phyloP scores from a whole-genome alignment of 2,888 invertebrate species.

The Tenthredo amoena region DNA sequence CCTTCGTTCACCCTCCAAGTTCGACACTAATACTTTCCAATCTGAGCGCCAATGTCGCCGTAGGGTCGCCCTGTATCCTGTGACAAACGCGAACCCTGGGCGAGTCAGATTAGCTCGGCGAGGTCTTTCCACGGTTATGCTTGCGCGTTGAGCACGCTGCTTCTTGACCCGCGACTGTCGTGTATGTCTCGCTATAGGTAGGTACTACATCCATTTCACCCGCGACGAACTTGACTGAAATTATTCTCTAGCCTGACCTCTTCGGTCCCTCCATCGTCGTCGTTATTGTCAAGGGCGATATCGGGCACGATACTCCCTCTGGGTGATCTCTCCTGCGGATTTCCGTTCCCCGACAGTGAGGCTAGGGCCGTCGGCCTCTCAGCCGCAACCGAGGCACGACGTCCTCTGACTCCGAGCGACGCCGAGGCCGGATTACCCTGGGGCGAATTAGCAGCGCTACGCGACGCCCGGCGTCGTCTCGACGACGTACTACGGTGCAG shows the following conservation, averaged over 20 bases:
- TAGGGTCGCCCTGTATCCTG: too few species aligned
- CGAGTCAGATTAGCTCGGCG: not conserved
- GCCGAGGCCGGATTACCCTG: slow-evolving; percentile 80
- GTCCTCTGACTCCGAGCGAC: slow-evolving; percentile 70
- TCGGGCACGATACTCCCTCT: slow-evolving; percentile 84
- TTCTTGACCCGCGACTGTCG: not conserved
- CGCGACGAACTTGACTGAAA: not conserved
- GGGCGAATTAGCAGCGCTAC: slow-evolving; percentile 84
- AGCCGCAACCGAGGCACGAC: slow-evolving; percentile 74
- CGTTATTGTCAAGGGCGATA: slow-evolving; percentile 78
- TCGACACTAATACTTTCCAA: not conserved
- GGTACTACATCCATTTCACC: not conserved
- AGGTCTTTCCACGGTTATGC: too few species aligned
- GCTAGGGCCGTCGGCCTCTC: slow-evolving; percentile 69
- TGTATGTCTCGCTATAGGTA: not conserved
- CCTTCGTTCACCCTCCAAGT: not conserved
- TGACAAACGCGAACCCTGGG: not conserved
- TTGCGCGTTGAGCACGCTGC: not conserved
- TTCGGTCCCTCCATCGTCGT: slow-evolving; percentile 53
- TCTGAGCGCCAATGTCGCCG: not conserved
- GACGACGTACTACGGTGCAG: slow-evolving; percentile 85
- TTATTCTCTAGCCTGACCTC: slow-evolving; percentile 21
- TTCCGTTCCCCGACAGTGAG: slow-evolving; percentile 69
- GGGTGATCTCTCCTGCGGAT: slow-evolving; percentile 80
- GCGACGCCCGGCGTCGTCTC: slow-evolving; percentile 84